Evolutionary conservation across 2,888 invertebrate genomes (phyloP), one percentile per base, ranked within the genome.

Genomic region (Vannuccia rotundouncinata): DNA sequence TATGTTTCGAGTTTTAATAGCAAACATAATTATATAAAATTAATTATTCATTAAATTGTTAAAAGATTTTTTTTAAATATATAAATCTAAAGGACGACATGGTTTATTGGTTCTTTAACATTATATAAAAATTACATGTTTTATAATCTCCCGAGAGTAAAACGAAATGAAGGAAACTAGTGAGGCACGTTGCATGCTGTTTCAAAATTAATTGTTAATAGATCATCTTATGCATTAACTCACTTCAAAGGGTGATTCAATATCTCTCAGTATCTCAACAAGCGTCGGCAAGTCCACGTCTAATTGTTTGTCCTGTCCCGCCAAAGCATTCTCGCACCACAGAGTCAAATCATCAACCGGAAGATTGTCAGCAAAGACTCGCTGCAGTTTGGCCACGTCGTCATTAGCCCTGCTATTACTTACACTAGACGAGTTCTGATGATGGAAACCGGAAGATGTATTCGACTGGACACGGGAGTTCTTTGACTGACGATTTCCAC

Each of bases 231-330:
- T n/a, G n/a, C n/a, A n/a, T n/a, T n/a, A 27, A 22, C 66, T 22
- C 5, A 66, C 66, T 27, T 77, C 77, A 77, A 45, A 45, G 1
- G 77, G 77, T 25, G 31, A 31, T 29, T 77, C 77, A 59, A 77
- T 77, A 29, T 77, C 77, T 25, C 59, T 25, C 17, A 77, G 31
- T 22, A 77, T 31, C 31, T 77, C 77, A 31, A 77, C 59, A 0
- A 77, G 31, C 0, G 77, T 77, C 1, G 77, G 77, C 31, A 77
- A 25, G 31, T 77, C 77, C 0, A 77, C 77, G 25, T 66, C 66
- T 17, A 66, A 27, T 27, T 77, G 77, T 31, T 31, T 77, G 29
- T 77, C n/a, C 1, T 45, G 77, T 0, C 77, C 77, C 1, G 25
- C 5, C 31, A 77, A 31, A 25, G 31, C 45, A 25, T 77, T 31